Base-by-base conservation (phyloP, 2,797 vertebrate genomes). In the Eupleurogrammus muticus region DNA sequence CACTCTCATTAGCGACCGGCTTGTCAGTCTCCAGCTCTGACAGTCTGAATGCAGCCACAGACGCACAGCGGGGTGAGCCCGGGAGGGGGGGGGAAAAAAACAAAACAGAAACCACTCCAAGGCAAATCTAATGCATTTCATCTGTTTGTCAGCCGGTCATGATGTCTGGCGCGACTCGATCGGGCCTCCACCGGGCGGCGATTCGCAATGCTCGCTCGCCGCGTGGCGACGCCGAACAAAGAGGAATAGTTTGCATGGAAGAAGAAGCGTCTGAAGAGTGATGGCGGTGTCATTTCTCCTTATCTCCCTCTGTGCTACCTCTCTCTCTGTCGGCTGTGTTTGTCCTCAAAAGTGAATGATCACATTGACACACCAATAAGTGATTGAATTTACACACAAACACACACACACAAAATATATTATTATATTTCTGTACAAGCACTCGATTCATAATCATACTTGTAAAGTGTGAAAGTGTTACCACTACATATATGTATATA, bases 281-380 rank as follows among this genome's bases (percentile, higher is more conserved):
- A 89, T 82, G 60, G 53, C 23, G 57, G 54, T 21, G 38, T 74
- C 32, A 81, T 77, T 73, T 60, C 49, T 57, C 68, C 21, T 65
- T 66, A 82, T 82, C 73, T 76, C 55, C 70, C 48, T 72, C 36
- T 53, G 60, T 67, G 24, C 38, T n/a, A n/a, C n/a, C n/a, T 65
- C 23, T 51, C 49, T 20, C 32, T 42, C 68, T 51, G 50, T 76
- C 57, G 62, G 52, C 56, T 28, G 32, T 76, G 74, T 87, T 90
- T 90, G 87, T 81, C 87, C 83, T 86, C 81, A 75, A 81, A 86
- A 91, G 66, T 80, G 68, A 90, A 84, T 77, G 73, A 85, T 88
- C 68, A 73, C 68, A 68, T 38, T 73, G 81, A 82, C 72, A 53
- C 58, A 40, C 56, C 32, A 60, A 86, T 86, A 81, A 78, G 77